Evolutionary conservation across 2,888 invertebrate species (phyloP), one percentile per base, ranked within the genome.

Genomic region (Calameuta filiformis): DNA sequence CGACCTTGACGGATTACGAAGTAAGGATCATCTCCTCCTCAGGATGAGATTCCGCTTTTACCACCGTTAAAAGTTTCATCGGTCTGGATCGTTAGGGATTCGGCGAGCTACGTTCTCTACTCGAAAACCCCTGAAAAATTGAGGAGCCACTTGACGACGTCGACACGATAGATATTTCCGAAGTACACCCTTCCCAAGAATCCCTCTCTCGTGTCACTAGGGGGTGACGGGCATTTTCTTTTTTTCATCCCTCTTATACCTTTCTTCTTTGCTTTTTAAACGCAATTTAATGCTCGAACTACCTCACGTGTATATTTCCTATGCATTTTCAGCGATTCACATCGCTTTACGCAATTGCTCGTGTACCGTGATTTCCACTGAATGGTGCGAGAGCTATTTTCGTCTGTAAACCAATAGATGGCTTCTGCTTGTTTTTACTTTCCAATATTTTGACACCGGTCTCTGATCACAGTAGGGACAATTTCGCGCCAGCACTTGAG

Each of bases 1-100:
- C 2, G 56, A 9, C 56, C 23, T 56, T 23, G 56, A 9, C 23
- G 56, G 23, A 56, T 56, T 23, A 9, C 23, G 23, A 6, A 56
- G 56, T 9, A 56, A 56, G 56, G 56, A 56, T 23, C 23, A 9
- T 56, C 56, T 56, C 23, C 56, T 56, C 9, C 56, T 56, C 56
- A 37, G 80, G 81, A 84, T 81, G 79, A 82, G 83, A 84, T 83
- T 85, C 83, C 78, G 84, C 87, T 87, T 84, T 86, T 85, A 86
- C 81, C 82, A 82, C 77, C 77, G 79, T 78, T 86, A 82, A 85
- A 87, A 86, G 80, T 85, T 86, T 86, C 84, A 85, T 84, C 83
- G 73, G 77, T 35, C 76, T 56, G 79, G 79, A 80, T 77, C 78
- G 80, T 77, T 79, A 56, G 75, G 74, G 68, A 75, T 33, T 74